Percentiles rank a stretch among this genome's conserved stretches.
Conservation (phyloP, 2,888 invertebrate genomes). For the Lymantria monacha region DNA sequence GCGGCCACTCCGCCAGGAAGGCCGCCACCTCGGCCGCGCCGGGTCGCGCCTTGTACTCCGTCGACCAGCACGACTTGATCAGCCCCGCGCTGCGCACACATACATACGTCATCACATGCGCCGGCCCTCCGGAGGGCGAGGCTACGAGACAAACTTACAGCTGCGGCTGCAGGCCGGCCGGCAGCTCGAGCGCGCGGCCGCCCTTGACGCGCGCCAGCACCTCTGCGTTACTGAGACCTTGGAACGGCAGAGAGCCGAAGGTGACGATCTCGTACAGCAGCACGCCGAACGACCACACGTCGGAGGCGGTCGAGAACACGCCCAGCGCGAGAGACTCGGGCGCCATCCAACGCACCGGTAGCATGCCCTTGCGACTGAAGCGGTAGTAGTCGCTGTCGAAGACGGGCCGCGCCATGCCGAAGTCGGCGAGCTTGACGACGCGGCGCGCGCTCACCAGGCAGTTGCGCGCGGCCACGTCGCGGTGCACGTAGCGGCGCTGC, state of each 20-base stretch:
- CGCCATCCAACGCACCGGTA: constrained; percentile 97
- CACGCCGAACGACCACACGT: constrained; percentile 95
- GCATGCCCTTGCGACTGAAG: constrained; percentile 92
- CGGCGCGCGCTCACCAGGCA: constrained; percentile 89
- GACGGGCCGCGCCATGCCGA: constrained; percentile 95
- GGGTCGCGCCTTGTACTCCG: constrained; percentile 86
- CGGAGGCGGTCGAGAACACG: constrained; percentile 92
- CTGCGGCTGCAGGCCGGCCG: constrained; percentile 89
- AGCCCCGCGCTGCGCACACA: constrained; percentile 83
- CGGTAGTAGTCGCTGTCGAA: constrained; percentile 95
- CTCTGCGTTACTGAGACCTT: constrained; percentile 92
- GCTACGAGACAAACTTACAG: constrained; percentile 82
- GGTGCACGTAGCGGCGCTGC: constrained; percentile 92
- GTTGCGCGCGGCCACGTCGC: constrained; percentile 92
- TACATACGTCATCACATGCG: background rate
- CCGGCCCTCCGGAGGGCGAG: background rate
- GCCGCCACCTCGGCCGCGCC: constrained; percentile 91
- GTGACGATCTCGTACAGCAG: constrained; percentile 94
- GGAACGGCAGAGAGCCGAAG: constrained; percentile 95
- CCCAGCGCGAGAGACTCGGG: constrained; percentile 93
- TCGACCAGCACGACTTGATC: constrained; percentile 91
- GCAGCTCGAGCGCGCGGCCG: constrained; percentile 88
- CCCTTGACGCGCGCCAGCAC: constrained; percentile 90
- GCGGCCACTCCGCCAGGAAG: constrained; percentile 88
- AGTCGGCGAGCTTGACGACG: constrained; percentile 91